phyloP scores from a whole-genome alignment of 2,888 invertebrate species.

The Callyntrura sp. region DNA sequence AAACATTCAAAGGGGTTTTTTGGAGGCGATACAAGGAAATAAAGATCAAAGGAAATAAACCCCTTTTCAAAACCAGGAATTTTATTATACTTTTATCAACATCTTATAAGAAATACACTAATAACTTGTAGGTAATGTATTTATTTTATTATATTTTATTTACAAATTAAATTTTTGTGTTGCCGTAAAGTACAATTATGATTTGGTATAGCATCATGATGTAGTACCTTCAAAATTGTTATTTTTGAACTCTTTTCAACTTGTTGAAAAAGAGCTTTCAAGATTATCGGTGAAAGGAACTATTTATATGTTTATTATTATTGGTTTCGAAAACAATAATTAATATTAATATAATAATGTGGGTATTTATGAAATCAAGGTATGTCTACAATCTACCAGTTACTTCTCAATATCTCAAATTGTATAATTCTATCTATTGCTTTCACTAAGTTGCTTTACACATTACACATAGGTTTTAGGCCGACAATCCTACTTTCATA shows the following conservation, averaged over 20 bases:
- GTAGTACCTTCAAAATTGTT: conserved; percentile 74
- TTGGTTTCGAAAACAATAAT: conserved; percentile 12
- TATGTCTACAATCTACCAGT: background rate
- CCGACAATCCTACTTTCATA: conserved; percentile 68
- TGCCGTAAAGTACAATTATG: conserved; percentile 49
- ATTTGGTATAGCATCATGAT: conserved; percentile 77
- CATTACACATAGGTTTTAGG: conserved; percentile 51
- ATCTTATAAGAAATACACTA: conserved; percentile 11
- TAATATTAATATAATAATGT: background rate
- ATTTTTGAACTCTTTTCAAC: background rate
- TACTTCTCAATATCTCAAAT: background rate
- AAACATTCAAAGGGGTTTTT: no score
- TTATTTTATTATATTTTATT: conserved; percentile 24
- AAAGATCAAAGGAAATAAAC: background rate
- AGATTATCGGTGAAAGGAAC: conserved; percentile 75
- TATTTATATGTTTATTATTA: conserved; percentile 14
- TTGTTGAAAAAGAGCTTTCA: conserved; percentile 7
- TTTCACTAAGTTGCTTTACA: background rate
- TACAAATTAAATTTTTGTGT: conserved; percentile 15
- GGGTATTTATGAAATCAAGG: background rate
- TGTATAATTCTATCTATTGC: background rate
- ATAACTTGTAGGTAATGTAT: background rate
- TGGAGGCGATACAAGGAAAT: background rate
- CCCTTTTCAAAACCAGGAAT: background rate
- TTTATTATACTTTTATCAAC: conserved; percentile 16